Conservation (phyloP, 2,113 vertebrate species). For the Caretta caretta region DNA sequence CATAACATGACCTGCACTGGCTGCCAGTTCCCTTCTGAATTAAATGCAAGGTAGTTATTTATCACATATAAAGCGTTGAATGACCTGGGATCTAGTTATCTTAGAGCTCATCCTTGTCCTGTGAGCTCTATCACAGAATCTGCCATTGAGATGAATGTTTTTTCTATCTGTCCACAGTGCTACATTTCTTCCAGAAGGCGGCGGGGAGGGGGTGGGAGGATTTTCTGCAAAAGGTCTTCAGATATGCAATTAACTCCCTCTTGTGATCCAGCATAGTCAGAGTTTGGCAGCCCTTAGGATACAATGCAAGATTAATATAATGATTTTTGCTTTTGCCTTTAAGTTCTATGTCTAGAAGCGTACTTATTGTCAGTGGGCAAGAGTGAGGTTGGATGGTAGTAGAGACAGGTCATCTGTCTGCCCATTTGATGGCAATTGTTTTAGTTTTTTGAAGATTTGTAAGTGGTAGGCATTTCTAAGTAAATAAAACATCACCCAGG, state of each 20-base stretch:
- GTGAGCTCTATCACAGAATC: background rate
- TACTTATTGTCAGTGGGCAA: background rate
- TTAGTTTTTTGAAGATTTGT: background rate
- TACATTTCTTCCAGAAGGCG: background rate
- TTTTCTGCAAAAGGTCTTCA: background rate
- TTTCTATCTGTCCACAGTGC: background rate
- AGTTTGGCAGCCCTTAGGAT: background rate
- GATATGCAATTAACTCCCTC: background rate
- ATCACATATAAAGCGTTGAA: background rate
- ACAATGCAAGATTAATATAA: background rate
- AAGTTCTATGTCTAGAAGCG: background rate
- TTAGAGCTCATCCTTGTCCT: background rate
- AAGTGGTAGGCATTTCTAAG: background rate
- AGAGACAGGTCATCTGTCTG: background rate
- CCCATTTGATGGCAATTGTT: background rate
- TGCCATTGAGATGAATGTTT: background rate
- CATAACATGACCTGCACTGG: background rate
- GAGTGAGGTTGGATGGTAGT: background rate
- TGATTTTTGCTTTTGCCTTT: background rate
- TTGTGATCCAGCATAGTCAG: background rate
- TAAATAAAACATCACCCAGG: background rate
- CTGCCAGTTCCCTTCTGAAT: background rate
- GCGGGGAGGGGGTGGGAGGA: background rate
- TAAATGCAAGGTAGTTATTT: background rate
- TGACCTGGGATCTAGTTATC: background rate